Evolutionary conservation across 2,113 vertebrate species (phyloP).

Genomic region (Odocoileus virginianus): DNA sequence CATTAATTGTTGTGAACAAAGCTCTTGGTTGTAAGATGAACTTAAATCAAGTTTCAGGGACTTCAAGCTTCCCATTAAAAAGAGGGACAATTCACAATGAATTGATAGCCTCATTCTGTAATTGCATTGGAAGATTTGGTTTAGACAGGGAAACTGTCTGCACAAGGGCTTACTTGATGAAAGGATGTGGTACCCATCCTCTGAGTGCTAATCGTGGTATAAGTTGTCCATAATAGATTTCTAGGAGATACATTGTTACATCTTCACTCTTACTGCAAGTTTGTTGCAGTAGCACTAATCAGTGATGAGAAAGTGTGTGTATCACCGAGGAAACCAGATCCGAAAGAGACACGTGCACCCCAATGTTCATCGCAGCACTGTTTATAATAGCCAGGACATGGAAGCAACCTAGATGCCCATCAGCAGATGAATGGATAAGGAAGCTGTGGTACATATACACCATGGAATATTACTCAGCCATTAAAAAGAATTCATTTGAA

Average conservation of each 20-base stretch:
- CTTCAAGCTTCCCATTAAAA: not conserved
- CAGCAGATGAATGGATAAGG: too few relatives aligned
- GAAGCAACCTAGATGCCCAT: too few relatives aligned
- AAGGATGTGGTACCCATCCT: not conserved
- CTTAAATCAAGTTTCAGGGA: not conserved
- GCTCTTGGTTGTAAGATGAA: slow-evolving; percentile 31
- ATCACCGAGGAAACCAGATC: not conserved
- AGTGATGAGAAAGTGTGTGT: not conserved
- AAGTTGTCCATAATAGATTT: not conserved
- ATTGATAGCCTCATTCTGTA: not conserved
- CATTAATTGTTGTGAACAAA: slow-evolving; percentile 20
- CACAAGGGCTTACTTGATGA: not conserved
- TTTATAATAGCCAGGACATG: too few relatives aligned
- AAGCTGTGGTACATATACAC: too few relatives aligned
- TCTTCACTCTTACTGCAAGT: not conserved
- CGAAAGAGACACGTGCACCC: too few relatives aligned
- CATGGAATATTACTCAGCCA: too few relatives aligned
- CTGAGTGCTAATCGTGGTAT: not conserved
- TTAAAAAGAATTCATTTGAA: too few relatives aligned
- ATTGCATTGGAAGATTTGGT: not conserved
- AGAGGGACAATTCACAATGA: not conserved
- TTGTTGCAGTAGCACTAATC: not conserved
- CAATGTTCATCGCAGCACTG: too few relatives aligned
- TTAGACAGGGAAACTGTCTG: not conserved
- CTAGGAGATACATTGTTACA: not conserved